These are phyloP conservation scores for Amblyopsis rosae DNA, from an alignment of 2,113 vertebrate genomes.

Conservation along the genomic window DNA sequence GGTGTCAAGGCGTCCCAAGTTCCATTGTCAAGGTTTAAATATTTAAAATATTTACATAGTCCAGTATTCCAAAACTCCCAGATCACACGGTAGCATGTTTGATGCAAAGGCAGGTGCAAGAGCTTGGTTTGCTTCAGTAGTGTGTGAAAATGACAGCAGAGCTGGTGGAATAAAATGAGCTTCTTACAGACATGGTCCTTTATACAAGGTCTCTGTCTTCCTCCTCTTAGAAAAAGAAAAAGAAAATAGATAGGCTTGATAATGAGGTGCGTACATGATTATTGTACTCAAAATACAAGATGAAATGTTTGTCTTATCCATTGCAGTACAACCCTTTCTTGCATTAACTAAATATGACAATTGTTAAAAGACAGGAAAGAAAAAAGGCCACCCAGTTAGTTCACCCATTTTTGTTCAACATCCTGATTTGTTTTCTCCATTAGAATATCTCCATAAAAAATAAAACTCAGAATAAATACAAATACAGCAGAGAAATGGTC, in stretches of 20 bases:
- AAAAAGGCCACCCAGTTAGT: slow-evolving; percentile 60
- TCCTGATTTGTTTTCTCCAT: slow-evolving; percentile 57
- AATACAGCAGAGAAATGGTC: slow-evolving; percentile 78
- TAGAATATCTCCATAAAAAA: slow-evolving; percentile 67
- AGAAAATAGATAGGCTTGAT: neutral
- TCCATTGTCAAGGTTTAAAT: slow-evolving; percentile 80
- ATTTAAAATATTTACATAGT: slow-evolving; percentile 96
- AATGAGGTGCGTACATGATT: slow-evolving; percentile 64
- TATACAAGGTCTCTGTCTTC: slow-evolving; percentile 41
- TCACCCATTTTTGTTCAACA: slow-evolving; percentile 55
- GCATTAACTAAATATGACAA: slow-evolving; percentile 51
- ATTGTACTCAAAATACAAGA: slow-evolving; percentile 58
- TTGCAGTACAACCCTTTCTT: slow-evolving; percentile 42
- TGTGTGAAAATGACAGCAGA: slow-evolving; percentile 60
- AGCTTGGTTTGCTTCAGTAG: slow-evolving; percentile 65
- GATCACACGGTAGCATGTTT: slow-evolving; percentile 61
- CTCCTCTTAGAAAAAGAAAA: slow-evolving; percentile 52
- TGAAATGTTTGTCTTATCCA: slow-evolving; percentile 60
- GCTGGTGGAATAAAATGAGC: slow-evolving; percentile 64
- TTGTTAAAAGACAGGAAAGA: slow-evolving; percentile 59
- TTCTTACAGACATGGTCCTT: slow-evolving; percentile 60
- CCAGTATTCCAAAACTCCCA: slow-evolving; percentile 84
- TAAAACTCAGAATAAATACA: slow-evolving; percentile 78
- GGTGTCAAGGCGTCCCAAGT: slow-evolving; percentile 51
- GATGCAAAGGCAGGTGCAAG: slow-evolving; percentile 48